Evolutionary conservation across 2,888 invertebrate genomes (phyloP).

Genomic region (Homarus gammarus): DNA sequence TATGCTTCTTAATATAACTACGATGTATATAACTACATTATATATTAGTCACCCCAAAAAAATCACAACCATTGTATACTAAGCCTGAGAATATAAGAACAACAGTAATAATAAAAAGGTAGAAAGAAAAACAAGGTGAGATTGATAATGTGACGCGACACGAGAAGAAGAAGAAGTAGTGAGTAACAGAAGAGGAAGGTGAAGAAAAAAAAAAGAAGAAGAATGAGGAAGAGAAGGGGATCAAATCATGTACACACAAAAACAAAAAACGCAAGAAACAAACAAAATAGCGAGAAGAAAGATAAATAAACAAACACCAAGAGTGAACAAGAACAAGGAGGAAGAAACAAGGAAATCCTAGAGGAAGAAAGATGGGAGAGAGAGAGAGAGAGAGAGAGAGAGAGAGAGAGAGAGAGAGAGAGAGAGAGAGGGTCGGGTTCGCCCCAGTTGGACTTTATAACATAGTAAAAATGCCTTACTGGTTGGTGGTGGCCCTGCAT

Average conservation of each 20-base stretch:
- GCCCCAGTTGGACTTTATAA: conserved; percentile 58
- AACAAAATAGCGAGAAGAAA: background rate
- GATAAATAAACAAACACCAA: background rate
- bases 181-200: too few species aligned
- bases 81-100: too few species aligned
- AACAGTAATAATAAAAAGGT: too few species aligned
- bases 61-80: too few species aligned
- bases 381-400: too few species aligned
- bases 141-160: too few species aligned
- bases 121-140: too few species aligned
- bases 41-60: too few species aligned
- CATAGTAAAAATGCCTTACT: conserved; percentile 60
- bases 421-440: conserved; percentile 7
- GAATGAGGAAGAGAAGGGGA: background rate
- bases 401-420: conserved; percentile 24
- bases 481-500: conserved; percentile 45
- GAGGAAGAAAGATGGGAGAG: background rate
- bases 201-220: too few species aligned
- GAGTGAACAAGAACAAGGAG: conserved; percentile 20
- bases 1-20: too few species aligned
- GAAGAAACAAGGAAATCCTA: conserved; percentile 61
- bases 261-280: background rate
- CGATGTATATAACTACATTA: conserved; percentile 38
- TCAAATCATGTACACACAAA: background rate
- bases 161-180: too few species aligned